phyloP scores from a whole-genome alignment of 2,888 invertebrate genomes.

The Oscheius sp. region DNA sequence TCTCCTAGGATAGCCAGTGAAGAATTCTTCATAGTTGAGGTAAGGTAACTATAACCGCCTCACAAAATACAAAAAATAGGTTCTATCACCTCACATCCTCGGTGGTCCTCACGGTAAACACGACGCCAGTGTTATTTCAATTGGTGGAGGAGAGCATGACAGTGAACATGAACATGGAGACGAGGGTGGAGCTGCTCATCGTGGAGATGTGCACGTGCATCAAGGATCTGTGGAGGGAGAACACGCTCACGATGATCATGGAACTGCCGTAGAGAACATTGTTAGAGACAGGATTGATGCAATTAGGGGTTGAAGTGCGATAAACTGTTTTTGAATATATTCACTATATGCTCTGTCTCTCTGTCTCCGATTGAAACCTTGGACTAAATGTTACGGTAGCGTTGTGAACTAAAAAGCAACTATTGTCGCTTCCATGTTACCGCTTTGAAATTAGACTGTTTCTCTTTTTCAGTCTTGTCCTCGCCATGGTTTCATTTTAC shows the following conservation, averaged over 20 bases:
- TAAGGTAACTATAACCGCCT: neutral
- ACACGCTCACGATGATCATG: conserved; percentile 8
- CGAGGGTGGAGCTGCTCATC: conserved; percentile 18
- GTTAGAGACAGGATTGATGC: no score
- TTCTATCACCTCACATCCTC: conserved; percentile 62
- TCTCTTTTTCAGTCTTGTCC: no score
- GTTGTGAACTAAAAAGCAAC: no score
- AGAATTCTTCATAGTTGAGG: conserved; percentile 60
- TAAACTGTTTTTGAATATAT: no score
- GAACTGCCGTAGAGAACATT: neutral
- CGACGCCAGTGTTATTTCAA: conserved; percentile 27
- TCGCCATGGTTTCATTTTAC: no score
- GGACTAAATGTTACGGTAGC: no score
- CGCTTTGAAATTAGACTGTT: no score
- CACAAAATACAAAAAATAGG: conserved; percentile 1
- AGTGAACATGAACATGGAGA: conserved; percentile 23
- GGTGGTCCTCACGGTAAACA: conserved; percentile 60
- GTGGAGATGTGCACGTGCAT: conserved; percentile 27
- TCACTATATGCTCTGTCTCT: no score
- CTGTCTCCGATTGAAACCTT: no score
- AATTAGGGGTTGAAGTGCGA: no score
- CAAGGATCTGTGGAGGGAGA: conserved; percentile 21
- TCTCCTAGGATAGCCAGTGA: conserved; percentile 62
- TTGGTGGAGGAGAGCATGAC: conserved; percentile 29
- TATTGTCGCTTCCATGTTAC: no score